Percentiles rank a stretch among this genome's conserved stretches.
phyloP scores from a whole-genome alignment of 2,888 invertebrate species.

The Drosophila anomalata region DNA sequence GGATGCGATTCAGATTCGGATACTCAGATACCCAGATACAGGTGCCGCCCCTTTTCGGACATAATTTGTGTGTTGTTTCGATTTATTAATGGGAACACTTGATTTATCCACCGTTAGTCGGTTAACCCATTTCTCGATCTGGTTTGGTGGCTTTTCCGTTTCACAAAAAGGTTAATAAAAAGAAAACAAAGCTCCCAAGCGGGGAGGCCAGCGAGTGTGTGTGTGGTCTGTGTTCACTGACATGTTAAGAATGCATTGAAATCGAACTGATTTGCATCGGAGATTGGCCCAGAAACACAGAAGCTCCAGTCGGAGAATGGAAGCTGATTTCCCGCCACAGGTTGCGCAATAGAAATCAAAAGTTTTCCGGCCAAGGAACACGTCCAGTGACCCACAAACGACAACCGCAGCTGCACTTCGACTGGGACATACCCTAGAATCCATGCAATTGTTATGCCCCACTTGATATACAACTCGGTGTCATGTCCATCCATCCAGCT shows the following conservation, averaged over 20 bases:
- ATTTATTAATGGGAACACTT: conserved; percentile 66
- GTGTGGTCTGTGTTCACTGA: conserved; percentile 26
- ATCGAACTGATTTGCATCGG: conserved; percentile 40
- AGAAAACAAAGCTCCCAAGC: not conserved
- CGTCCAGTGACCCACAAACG: conserved; percentile 43
- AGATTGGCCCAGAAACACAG: conserved; percentile 31
- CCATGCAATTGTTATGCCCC: not conserved
- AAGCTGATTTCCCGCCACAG: conserved; percentile 21
- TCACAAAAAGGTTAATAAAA: not conserved
- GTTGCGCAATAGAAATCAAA: conserved; percentile 45
- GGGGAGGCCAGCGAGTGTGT: conserved; percentile 14
- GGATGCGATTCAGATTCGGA: conserved; percentile 25
- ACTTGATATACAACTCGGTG: conserved; percentile 26
- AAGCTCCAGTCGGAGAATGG: conserved; percentile 32
- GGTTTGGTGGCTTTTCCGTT: conserved; percentile 39
- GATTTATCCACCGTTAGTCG: conserved; percentile 61
- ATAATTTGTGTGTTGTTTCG: conserved; percentile 51
- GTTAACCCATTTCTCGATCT: conserved; percentile 57
- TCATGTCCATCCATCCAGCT: conserved; percentile 37
- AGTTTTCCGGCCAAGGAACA: conserved; percentile 31
- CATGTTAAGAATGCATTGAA: conserved; percentile 38
- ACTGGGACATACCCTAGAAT: conserved; percentile 2
- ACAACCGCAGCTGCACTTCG: conserved; percentile 16
- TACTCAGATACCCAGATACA: conserved; percentile 14
- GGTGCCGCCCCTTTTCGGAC: conserved; percentile 44